A percentile compares a stretch with the other conserved stretches of the same genome.
Evolutionary conservation across 2,888 invertebrate species (phyloP).

Genomic region (Clistopyga incitator): DNA sequence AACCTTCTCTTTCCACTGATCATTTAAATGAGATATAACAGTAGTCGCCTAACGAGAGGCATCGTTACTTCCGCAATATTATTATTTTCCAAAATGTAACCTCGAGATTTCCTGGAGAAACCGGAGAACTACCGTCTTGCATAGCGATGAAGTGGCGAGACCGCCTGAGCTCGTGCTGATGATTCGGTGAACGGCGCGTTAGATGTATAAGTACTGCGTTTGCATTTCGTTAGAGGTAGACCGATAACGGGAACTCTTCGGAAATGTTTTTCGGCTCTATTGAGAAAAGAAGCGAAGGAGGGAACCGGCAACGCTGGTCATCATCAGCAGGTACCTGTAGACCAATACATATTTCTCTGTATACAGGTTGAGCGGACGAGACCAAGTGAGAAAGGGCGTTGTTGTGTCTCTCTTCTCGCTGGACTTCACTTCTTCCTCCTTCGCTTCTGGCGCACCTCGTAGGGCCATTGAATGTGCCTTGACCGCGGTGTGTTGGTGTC

Average conservation of each 20-base stretch:
- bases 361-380: not conserved
- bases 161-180: not conserved
- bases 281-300: slow-evolving; percentile 25
- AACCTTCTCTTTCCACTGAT: not conserved
- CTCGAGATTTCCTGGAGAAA: not conserved
- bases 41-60: not conserved
- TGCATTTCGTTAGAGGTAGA: slow-evolving; percentile 28
- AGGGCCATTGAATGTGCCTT: slow-evolving; percentile 41
- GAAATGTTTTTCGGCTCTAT: slow-evolving; percentile 24
- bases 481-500: slow-evolving; percentile 48
- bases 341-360: slow-evolving; percentile 4
- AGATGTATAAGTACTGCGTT: slow-evolving; percentile 11
- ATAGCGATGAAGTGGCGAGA: not conserved
- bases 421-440: slow-evolving; percentile 22
- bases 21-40: not conserved
- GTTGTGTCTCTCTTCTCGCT: not conserved
- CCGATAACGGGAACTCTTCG: slow-evolving; percentile 27
- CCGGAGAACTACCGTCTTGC: not conserved
- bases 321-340: slow-evolving; percentile 12
- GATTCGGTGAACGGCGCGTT: slow-evolving; percentile 18
- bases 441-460: slow-evolving; percentile 7
- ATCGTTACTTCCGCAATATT: not conserved
- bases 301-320: slow-evolving; percentile 23
- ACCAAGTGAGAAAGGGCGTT: slow-evolving; percentile 15
- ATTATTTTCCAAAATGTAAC: not conserved